These are phyloP conservation scores for Meloidogyne floridensis DNA, from an alignment of 1,140 invertebrate genomes.

Conservation along the genomic window DNA sequence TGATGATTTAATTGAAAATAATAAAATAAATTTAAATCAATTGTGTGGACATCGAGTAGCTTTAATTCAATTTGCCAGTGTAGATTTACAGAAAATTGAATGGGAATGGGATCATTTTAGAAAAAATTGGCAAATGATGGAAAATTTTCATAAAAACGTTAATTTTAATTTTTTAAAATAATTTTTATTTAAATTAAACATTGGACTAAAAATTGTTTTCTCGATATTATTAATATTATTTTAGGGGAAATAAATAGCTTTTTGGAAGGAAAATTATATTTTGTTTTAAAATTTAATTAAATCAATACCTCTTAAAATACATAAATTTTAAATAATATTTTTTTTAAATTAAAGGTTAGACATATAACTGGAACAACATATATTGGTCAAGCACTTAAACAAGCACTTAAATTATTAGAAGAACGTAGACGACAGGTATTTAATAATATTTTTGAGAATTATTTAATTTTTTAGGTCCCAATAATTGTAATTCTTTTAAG, in stretches of 20 bases:
- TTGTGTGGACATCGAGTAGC: slow-evolving; percentile 53
- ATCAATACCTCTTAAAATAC: too few species aligned
- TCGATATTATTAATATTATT: too few species aligned
- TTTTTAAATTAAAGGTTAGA: slow-evolving; percentile 39
- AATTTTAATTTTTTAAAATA: not conserved
- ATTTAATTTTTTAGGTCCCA: slow-evolving; percentile 41
- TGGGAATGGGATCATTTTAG: slow-evolving; percentile 53
- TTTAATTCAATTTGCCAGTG: slow-evolving; percentile 57
- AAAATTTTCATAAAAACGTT: slow-evolving; percentile 45
- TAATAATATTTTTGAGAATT: not conserved
- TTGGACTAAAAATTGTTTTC: too few species aligned
- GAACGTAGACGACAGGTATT: slow-evolving; percentile 35
- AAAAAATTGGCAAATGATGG: slow-evolving; percentile 52
- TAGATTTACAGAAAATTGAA: slow-evolving; percentile 57
- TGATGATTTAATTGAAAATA: slow-evolving; percentile 1
- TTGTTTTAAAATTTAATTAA: too few species aligned
- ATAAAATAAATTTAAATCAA: not conserved
- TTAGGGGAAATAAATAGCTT: too few species aligned
- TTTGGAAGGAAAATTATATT: too few species aligned
- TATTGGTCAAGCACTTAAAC: slow-evolving; percentile 55
- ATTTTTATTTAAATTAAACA: too few species aligned
- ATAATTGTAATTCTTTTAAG: slow-evolving; percentile 54
- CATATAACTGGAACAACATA: slow-evolving; percentile 58
- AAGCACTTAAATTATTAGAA: slow-evolving; percentile 48
- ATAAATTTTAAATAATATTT: not conserved